A percentile compares a stretch with the other conserved stretches of the same genome.
phyloP scores from a whole-genome alignment of 2,888 invertebrate genomes.

The Orchestes rusci region DNA sequence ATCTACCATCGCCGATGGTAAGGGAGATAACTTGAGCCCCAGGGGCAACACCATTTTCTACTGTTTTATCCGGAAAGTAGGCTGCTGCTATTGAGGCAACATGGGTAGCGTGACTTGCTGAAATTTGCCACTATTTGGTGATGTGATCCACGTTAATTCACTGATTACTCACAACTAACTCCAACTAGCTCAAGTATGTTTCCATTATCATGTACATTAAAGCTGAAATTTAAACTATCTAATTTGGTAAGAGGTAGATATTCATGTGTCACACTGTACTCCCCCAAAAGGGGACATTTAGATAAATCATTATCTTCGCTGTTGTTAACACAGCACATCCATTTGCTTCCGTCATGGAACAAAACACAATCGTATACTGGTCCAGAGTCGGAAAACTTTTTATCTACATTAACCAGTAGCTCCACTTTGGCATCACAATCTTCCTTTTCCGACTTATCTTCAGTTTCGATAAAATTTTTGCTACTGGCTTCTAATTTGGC shows the following conservation, averaged over 20 bases:
- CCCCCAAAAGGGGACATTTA: slow-evolving; percentile 70
- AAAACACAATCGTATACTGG: slow-evolving; percentile 90
- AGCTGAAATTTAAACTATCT: slow-evolving; percentile 79
- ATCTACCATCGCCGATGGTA: slow-evolving; percentile 86
- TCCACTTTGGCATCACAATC: slow-evolving; percentile 84
- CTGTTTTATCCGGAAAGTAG: slow-evolving; percentile 76
- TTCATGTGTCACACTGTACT: slow-evolving; percentile 73
- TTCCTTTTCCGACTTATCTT: slow-evolving; percentile 79
- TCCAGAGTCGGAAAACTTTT: slow-evolving; percentile 80
- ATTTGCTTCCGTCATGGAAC: slow-evolving; percentile 85
- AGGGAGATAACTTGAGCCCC: slow-evolving; percentile 92
- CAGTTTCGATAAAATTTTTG: slow-evolving; percentile 37
- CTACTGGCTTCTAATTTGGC: slow-evolving; percentile 60
- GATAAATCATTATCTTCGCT: slow-evolving; percentile 74
- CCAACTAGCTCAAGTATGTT: slow-evolving; percentile 88
- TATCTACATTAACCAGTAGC: slow-evolving; percentile 72
- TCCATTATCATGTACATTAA: slow-evolving; percentile 89
- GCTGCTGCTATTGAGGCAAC: slow-evolving; percentile 95
- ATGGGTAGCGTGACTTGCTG: slow-evolving; percentile 95
- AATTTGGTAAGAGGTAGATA: slow-evolving; percentile 67
- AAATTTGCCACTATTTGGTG: slow-evolving; percentile 6
- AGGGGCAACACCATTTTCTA: slow-evolving; percentile 91
- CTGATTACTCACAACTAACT: slow-evolving; percentile 74
- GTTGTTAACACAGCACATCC: slow-evolving; percentile 84
- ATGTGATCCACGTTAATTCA: not conserved